Conservation (phyloP, 2,888 invertebrate genomes). For the Macroteleia sp. region DNA sequence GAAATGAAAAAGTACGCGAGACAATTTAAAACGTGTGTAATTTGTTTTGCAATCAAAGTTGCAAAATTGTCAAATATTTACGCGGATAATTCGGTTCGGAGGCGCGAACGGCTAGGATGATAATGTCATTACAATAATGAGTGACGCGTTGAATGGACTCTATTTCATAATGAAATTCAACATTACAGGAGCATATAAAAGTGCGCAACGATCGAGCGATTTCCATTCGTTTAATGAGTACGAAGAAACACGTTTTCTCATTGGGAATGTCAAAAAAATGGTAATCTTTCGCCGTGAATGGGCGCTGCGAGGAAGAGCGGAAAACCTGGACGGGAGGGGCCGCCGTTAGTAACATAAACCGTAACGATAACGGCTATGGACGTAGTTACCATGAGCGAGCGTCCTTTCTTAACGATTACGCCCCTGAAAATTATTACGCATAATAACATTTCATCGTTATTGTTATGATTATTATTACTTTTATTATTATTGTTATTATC, state of each 20-base stretch:
- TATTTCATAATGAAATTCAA: slow-evolving; percentile 64
- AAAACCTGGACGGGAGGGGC: slow-evolving; percentile 67
- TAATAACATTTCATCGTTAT: slow-evolving; percentile 82
- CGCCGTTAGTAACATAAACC: slow-evolving; percentile 81
- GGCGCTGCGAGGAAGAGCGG: slow-evolving; percentile 61
- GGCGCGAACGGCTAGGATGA: slow-evolving; percentile 47
- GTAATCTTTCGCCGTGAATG: slow-evolving; percentile 63
- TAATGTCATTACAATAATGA: slow-evolving; percentile 62
- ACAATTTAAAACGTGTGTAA: slow-evolving; percentile 31
- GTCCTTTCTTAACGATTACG: slow-evolving; percentile 84
- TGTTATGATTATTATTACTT: slow-evolving; percentile 81
- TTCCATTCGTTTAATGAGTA: slow-evolving; percentile 66
- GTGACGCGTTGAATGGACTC: slow-evolving; percentile 43
- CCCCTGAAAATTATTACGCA: slow-evolving; percentile 83
- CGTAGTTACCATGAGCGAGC: slow-evolving; percentile 80
- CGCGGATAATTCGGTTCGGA: slow-evolving; percentile 40
- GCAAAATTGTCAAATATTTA: slow-evolving; percentile 47
- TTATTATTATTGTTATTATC: slow-evolving; percentile 75
- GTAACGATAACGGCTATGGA: slow-evolving; percentile 84
- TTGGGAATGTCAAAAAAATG: slow-evolving; percentile 67
- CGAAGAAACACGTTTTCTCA: slow-evolving; percentile 65
- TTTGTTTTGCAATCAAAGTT: slow-evolving; percentile 48
- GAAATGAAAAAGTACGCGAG: background rate
- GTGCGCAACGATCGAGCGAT: slow-evolving; percentile 65
- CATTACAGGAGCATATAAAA: slow-evolving; percentile 57